A percentile compares a stretch with the other conserved stretches of the same genome.
Conservation (phyloP, 2,113 vertebrate species). For the Sphyrna mokarran region DNA sequence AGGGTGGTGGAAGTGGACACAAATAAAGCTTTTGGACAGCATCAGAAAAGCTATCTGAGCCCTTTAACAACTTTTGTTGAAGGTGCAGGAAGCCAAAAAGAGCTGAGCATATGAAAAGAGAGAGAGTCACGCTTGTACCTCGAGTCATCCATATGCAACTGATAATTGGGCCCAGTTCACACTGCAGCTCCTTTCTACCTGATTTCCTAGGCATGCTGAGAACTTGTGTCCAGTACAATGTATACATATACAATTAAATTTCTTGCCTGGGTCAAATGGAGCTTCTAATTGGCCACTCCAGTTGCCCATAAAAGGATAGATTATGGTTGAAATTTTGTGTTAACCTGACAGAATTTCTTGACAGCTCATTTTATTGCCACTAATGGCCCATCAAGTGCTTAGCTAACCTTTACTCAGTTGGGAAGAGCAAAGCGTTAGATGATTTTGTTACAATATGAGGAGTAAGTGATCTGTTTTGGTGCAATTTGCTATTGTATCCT, state of each 20-base stretch:
- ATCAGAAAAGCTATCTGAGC: neutral
- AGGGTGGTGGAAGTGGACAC: too few relatives aligned
- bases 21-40: neutral
- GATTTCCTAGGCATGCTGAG: neutral
- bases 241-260: neutral
- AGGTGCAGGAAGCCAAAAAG: neutral
- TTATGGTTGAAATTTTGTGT: neutral
- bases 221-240: neutral
- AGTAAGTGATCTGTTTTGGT: too few relatives aligned
- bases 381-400: neutral
- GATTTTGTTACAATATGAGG: too few relatives aligned
- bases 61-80: neutral
- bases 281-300: neutral
- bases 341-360: neutral
- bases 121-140: neutral
- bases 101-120: neutral
- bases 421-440: too few relatives aligned
- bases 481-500: too few relatives aligned
- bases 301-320: neutral
- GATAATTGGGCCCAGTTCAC: neutral
- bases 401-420: too few relatives aligned
- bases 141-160: neutral
- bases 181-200: neutral
- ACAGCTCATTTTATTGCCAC: neutral
- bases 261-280: neutral